A percentile compares a stretch with the other conserved stretches of the same genome.
phyloP scores from a whole-genome alignment of 2,888 invertebrate species.

The Harpagoxenus sublaevis region DNA sequence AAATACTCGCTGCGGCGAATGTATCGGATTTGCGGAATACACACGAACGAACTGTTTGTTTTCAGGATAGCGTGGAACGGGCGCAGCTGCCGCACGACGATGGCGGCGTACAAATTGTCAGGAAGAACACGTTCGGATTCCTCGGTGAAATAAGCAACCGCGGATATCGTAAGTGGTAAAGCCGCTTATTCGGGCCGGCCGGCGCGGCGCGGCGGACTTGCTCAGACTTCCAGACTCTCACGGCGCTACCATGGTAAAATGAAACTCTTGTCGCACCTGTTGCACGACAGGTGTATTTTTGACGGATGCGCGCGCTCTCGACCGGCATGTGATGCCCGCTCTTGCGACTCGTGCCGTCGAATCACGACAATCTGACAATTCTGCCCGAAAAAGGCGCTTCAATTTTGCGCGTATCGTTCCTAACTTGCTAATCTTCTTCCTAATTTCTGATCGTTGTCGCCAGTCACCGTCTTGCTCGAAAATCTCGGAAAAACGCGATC shows the following conservation, averaged over 20 bases:
- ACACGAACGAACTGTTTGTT: conserved; percentile 43
- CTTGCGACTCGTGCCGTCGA: neutral
- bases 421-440: neutral
- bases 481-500: neutral
- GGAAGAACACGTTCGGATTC: conserved; percentile 65
- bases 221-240: conserved; percentile 17
- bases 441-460: neutral
- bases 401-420: neutral
- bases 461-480: neutral
- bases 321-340: neutral
- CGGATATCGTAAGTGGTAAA: conserved; percentile 18
- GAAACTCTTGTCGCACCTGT: conserved; percentile 68
- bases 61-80: conserved; percentile 52
- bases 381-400: neutral
- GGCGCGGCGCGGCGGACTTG: conserved; percentile 24
- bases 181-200: conserved; percentile 42
- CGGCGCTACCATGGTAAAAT: conserved; percentile 4
- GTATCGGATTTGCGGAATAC: conserved; percentile 28
- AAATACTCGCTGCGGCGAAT: conserved; percentile 7
- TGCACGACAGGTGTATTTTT: conserved; percentile 61
- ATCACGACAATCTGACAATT: neutral
- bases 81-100: conserved; percentile 43
- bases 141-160: conserved; percentile 64
- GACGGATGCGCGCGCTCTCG: conserved; percentile 27
- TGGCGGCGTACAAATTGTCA: conserved; percentile 66